Percentiles rank a stretch among this genome's conserved stretches.
Evolutionary conservation across 2,797 vertebrate species (phyloP).

Genomic region (Hozukius guyotensis): DNA sequence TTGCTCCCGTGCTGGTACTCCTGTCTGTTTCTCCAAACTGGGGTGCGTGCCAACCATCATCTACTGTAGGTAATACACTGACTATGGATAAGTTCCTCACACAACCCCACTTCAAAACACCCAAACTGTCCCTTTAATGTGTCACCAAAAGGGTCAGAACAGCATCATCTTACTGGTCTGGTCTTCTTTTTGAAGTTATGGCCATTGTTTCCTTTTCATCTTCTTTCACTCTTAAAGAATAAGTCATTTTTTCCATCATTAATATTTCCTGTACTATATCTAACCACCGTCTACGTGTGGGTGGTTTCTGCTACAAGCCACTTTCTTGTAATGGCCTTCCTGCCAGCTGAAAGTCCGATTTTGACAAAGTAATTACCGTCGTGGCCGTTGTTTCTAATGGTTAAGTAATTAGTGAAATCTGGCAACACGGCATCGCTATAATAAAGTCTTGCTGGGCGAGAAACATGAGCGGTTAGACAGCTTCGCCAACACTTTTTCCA

Average conservation of each 20-base stretch:
- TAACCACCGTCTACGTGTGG: neutral
- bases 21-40: no score
- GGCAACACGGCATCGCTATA: neutral
- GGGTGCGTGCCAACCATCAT: neutral
- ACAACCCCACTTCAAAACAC: no score
- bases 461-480: neutral
- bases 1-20: no score
- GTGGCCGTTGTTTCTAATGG: conserved; percentile 8
- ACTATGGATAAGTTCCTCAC: neutral
- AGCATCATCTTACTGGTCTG: neutral
- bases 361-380: neutral
- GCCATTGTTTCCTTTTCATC: neutral
- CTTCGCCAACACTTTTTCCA: conserved; percentile 3
- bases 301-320: neutral
- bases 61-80: neutral
- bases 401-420: conserved; percentile 6
- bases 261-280: neutral
- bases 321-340: neutral
- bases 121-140: neutral
- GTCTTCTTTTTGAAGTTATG: no score
- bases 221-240: neutral
- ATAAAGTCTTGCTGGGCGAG: neutral
- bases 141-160: neutral
- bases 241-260: neutral
- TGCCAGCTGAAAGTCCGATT: neutral